A percentile compares a stretch with the other conserved stretches of the same genome.
Conservation (phyloP, 2,797 vertebrate species). For the Gastrophryne carolinensis region DNA sequence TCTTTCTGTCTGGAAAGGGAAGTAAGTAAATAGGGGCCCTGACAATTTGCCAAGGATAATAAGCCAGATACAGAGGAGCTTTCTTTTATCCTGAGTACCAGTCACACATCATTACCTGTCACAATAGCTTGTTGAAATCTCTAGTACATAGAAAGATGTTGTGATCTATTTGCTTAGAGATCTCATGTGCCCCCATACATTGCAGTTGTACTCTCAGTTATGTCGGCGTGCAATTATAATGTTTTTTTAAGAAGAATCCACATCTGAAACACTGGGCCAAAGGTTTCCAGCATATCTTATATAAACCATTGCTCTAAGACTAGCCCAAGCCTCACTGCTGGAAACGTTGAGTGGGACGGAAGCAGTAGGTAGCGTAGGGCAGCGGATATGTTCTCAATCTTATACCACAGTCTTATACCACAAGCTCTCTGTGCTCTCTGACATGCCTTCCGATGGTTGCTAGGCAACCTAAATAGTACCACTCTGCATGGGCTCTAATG, state of each 20-base stretch:
- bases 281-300: background rate
- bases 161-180: too few species aligned
- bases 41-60: too few species aligned
- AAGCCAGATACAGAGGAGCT: too few species aligned
- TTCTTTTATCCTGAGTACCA: too few species aligned
- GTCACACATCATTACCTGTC: too few species aligned
- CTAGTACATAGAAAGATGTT: too few species aligned
- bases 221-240: too few species aligned
- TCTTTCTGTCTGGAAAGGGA: too few species aligned
- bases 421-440: constrained; percentile 31
- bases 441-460: constrained; percentile 45
- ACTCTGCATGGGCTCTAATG: constrained; percentile 46
- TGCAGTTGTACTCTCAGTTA: too few species aligned
- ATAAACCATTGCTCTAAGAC: background rate
- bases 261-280: background rate
- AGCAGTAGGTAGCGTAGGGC: constrained; percentile 31
- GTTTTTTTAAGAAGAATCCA: background rate
- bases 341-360: constrained; percentile 10
- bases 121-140: too few species aligned
- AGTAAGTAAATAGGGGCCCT: too few species aligned
- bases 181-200: too few species aligned
- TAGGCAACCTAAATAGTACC: constrained; percentile 51
- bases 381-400: constrained; percentile 2
- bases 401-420: constrained; percentile 14
- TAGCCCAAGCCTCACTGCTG: background rate